phyloP scores from a whole-genome alignment of 2,113 vertebrate genomes.

The Quiscalus mexicanus region DNA sequence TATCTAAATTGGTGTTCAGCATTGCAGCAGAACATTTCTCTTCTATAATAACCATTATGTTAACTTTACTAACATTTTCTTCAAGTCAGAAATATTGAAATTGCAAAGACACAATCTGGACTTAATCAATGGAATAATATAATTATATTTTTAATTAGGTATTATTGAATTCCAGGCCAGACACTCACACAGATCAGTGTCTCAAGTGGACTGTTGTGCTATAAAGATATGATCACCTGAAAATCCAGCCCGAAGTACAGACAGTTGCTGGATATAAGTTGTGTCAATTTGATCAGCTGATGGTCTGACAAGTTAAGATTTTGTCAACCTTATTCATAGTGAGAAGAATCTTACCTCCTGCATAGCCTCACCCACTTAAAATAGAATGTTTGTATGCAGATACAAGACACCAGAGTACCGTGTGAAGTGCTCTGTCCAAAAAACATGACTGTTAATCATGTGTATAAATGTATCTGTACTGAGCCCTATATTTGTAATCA shows the following conservation, averaged over 20 bases:
- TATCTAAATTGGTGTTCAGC: neutral
- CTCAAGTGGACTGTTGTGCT: neutral
- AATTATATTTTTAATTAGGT: neutral
- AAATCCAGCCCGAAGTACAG: neutral
- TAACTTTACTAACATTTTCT: constrained; percentile 7
- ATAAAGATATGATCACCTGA: neutral
- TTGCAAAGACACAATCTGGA: neutral
- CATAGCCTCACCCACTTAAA: neutral
- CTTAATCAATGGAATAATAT: neutral
- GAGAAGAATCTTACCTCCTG: neutral
- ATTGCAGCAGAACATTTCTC: neutral
- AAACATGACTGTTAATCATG: neutral
- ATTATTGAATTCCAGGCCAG: neutral
- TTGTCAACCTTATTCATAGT: neutral
- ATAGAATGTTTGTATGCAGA: neutral
- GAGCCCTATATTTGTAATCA: neutral
- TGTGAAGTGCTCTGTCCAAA: constrained; percentile 10
- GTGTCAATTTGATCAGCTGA: neutral
- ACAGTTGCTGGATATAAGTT: neutral
- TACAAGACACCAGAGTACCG: neutral
- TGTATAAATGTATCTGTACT: neutral
- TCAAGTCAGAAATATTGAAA: neutral
- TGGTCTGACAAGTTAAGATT: neutral
- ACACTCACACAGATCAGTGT: neutral
- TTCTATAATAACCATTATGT: neutral